A percentile compares a stretch with the other conserved stretches of the same genome.
Conservation (phyloP, 2,797 vertebrate genomes). For the Pagetopsis macropterus region DNA sequence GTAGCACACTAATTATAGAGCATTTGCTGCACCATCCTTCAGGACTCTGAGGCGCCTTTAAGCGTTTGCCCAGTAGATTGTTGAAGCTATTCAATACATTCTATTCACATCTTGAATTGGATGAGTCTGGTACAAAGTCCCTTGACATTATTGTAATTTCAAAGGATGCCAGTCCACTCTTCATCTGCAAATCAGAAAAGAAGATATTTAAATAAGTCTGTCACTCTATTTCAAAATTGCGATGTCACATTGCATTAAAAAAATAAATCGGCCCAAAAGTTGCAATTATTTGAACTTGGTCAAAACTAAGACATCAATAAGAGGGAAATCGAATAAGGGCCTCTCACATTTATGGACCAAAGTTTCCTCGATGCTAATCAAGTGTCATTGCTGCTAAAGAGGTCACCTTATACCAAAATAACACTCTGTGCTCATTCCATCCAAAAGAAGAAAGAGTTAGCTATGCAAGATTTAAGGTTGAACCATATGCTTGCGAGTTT, state of each 20-base stretch:
- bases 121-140: constrained; percentile 56
- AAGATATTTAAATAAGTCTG: constrained; percentile 50
- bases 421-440: constrained; percentile 58
- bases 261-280: constrained; percentile 1
- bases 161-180: constrained; percentile 51
- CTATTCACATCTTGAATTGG: constrained; percentile 63
- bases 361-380: constrained; percentile 42
- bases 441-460: constrained; percentile 56
- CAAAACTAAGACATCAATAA: constrained; percentile 26
- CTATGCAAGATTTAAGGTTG: constrained; percentile 66
- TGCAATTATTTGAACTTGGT: constrained; percentile 32
- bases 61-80: constrained; percentile 44
- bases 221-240: constrained; percentile 45
- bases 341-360: constrained; percentile 16
- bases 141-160: constrained; percentile 57
- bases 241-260: constrained; percentile 10
- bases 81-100: constrained; percentile 51
- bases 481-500: constrained; percentile 64
- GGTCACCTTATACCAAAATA: constrained; percentile 70
- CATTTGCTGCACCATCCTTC: constrained; percentile 41
- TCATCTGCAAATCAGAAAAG: constrained; percentile 57
- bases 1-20: constrained; percentile 60
- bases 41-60: constrained; percentile 46
- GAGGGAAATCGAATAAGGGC: constrained; percentile 22
- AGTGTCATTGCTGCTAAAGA: constrained; percentile 57